Base-by-base conservation (phyloP, 2,888 invertebrate species). In the Augiades crinisus region DNA sequence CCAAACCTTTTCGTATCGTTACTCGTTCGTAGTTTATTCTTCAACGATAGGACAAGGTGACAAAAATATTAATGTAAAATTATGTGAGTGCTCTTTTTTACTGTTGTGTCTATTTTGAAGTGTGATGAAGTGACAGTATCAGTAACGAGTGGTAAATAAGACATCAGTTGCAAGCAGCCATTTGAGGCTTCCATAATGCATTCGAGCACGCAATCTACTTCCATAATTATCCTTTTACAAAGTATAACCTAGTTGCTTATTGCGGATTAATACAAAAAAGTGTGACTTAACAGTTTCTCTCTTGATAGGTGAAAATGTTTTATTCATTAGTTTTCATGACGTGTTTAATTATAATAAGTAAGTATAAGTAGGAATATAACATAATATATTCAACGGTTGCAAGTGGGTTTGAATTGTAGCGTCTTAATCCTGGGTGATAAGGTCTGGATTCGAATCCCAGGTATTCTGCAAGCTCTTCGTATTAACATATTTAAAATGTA, bases 111-210 rank as follows among this genome's bases (percentile, higher is more conserved):
- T 36, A 36, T 46, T 46, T 24, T 36, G 24, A 46, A 22, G 24
- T 17, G 36, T 46, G 6, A n/a, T 44, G 24, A 36, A 46, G 46
- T 46, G 46, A 46, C 46, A 36, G 46, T 24, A 21, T 31, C 36
- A 16, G 36, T 8, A n/a, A 33, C 43, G 44, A 36, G 34, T 12
- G 45, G 34, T 34, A 10, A 46, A 36, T 46, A 46, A 46, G 46
- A 16, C 36, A 24, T 46, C 36, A 34, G 13, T 5, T 1, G 36
- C 3, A 8, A 43, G 21, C 12, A 37, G 13, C 22, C 27, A 17
- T 19, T 37, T 37, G 36, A 6, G 41, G 41, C 13, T 6, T 12
- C n/a, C 33, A 12, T 46, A 46, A 46, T 37, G 37, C 36, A 27
- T 36, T 46, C 13, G 27, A 46, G 13, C 46, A 46, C 46, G 46